Conservation (phyloP, 2,888 invertebrate genomes). For the Physocephala rufipes region DNA sequence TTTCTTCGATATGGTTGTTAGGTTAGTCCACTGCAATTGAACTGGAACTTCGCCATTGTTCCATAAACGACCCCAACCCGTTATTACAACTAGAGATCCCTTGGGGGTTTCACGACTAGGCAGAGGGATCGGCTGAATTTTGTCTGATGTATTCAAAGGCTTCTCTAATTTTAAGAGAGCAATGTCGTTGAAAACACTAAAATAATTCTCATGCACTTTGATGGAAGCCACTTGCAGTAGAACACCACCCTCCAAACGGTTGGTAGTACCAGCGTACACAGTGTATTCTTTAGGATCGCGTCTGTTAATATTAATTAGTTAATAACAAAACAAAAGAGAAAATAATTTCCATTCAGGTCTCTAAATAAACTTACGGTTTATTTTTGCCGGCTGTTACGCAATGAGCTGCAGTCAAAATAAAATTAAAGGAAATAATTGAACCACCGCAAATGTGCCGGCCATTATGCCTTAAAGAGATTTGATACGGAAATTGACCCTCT, state of each 20-base stretch:
- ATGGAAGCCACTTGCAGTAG: slow-evolving; percentile 49
- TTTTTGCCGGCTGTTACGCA: slow-evolving; percentile 50
- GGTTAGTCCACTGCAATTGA: slow-evolving; percentile 50
- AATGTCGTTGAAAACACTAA: slow-evolving; percentile 49
- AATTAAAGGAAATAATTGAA: slow-evolving; percentile 53
- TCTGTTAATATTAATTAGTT: slow-evolving; percentile 31
- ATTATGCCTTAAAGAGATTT: slow-evolving; percentile 57
- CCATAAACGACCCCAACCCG: slow-evolving; percentile 51
- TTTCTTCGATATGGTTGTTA: slow-evolving; percentile 42
- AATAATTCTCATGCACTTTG: slow-evolving; percentile 45
- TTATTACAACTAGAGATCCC: slow-evolving; percentile 46
- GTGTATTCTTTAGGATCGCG: slow-evolving; percentile 27
- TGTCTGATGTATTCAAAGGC: slow-evolving; percentile 44
- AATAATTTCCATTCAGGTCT: background rate
- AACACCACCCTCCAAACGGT: slow-evolving; percentile 55
- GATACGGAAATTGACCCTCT: slow-evolving; percentile 61
- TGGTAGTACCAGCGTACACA: slow-evolving; percentile 46
- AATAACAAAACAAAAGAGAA: background rate
- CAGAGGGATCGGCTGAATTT: slow-evolving; percentile 47
- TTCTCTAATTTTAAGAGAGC: slow-evolving; percentile 46
- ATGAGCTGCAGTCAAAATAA: slow-evolving; percentile 61
- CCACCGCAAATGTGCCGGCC: slow-evolving; percentile 56
- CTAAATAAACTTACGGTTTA: background rate
- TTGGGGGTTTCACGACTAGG: slow-evolving; percentile 43
- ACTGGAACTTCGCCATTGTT: slow-evolving; percentile 47